Evolutionary conservation across 2,797 vertebrate species (phyloP), one percentile per base, ranked within the genome.

Genomic region (Sebastes vulpes): DNA sequence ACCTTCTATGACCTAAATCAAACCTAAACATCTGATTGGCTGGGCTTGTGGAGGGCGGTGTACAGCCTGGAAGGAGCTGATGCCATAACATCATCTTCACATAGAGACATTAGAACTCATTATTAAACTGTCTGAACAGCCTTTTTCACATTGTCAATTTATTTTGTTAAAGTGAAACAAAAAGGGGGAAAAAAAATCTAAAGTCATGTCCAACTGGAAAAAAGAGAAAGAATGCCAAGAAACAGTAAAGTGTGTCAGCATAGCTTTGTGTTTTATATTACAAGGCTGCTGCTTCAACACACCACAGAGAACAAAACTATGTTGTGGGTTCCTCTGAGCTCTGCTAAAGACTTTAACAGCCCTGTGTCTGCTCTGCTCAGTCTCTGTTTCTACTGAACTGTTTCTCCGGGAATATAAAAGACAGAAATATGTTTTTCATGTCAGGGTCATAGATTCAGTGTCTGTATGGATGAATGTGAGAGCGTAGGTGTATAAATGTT

Each of bases 321-420:
- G 87, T 71, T 88, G 90, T 89, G 90, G 83, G 57, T 86, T 91
- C 79, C 82, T 91, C 69, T 56, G 79, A 89, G 83, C 79, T 81
- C 82, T 64, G 86, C 57, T 91, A 67, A 93, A 90, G 66, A 90
- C 86, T 83, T 92, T 74, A 93, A 54, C 93, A 92, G 92, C n/a
- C 68, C 71, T 6, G 46, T 6, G 61, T 78, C 80, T 81, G 81
- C 74, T 82, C 71, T 29, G 81, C 73, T 65, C 73, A 58, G 76
- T 35, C 82, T 88, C 53, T 54, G 50, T 71, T 84, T 79, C 77
- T 68, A 57, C 70, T 54, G 46, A 57, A 58, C 48, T 4, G 20
- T 29, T 78, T 32, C 32, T 35, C 32, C 60, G 74, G 73, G 64
- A 83, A 82, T 83, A 71, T 42, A 64, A 74, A 80, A 32, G 21